Evolutionary conservation across 1,140 invertebrate genomes (phyloP).

Genomic region (Venustaconcha ellipsiformis): DNA sequence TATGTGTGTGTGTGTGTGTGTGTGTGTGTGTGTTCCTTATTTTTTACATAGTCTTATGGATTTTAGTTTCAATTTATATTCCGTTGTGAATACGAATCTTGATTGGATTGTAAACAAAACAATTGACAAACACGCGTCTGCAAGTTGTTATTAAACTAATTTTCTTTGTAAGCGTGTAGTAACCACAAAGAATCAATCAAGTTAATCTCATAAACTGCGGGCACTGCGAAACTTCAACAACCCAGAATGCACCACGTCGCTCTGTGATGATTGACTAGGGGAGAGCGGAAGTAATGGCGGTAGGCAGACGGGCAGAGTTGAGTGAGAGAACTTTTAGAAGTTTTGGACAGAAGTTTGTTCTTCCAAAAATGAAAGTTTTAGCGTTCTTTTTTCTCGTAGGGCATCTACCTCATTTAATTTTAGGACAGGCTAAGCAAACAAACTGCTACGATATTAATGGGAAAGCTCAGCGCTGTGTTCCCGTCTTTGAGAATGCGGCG

Average conservation of each 20-base stretch:
- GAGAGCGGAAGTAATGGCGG: slow-evolving; percentile 23
- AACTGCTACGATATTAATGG: slow-evolving; percentile 71
- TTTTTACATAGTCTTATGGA: no score
- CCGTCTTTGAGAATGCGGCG: slow-evolving; percentile 96
- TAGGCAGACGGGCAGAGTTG: background rate
- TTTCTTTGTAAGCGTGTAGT: no score
- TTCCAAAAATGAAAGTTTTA: slow-evolving; percentile 26
- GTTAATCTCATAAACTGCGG: background rate
- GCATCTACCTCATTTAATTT: slow-evolving; percentile 38
- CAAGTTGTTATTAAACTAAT: no score
- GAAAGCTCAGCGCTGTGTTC: slow-evolving; percentile 86
- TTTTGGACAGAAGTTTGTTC: background rate
- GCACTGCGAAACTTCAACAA: slow-evolving; percentile 1
- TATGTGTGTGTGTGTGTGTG: no score
- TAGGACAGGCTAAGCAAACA: slow-evolving; percentile 31
- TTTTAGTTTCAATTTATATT: no score
- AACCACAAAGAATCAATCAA: no score
- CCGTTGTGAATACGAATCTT: no score
- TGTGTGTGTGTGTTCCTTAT: no score
- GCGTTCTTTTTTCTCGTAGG: slow-evolving; percentile 14
- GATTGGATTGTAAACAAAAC: no score
- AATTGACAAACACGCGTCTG: no score
- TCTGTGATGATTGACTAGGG: slow-evolving; percentile 19
- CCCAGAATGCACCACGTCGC: slow-evolving; percentile 28
- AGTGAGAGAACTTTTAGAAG: slow-evolving; percentile 5